Percentiles rank a stretch among this genome's conserved stretches.
phyloP scores from a whole-genome alignment of 2,113 vertebrate genomes.

The Podarcis muralis region DNA sequence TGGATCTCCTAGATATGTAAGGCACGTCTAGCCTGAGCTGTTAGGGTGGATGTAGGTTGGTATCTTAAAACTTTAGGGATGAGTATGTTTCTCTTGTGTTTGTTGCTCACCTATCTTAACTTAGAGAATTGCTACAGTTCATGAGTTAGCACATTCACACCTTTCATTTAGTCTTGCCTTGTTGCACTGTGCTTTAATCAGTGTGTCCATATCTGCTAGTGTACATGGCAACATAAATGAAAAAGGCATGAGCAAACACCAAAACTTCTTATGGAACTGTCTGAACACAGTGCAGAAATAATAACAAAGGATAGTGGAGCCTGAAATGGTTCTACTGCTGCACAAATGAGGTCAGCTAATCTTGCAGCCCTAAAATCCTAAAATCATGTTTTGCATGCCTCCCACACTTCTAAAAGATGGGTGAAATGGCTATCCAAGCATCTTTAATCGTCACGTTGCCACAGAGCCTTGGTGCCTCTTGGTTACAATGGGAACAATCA shows the following conservation, averaged over 20 bases:
- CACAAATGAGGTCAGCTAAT: no score
- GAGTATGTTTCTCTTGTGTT: background rate
- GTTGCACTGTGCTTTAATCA: background rate
- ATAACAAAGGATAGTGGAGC: background rate
- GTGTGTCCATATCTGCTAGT: background rate
- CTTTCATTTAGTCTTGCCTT: background rate
- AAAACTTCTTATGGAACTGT: background rate
- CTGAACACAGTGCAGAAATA: background rate
- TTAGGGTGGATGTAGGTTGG: no score
- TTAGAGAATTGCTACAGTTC: background rate
- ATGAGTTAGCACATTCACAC: background rate
- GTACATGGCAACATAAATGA: background rate
- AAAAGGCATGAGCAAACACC: background rate
- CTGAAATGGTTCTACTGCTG: no score
- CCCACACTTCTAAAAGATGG: background rate
- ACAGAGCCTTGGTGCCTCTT: no score
- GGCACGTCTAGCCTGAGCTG: background rate
- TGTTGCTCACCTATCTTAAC: background rate
- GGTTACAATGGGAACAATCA: no score
- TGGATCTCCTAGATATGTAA: background rate
- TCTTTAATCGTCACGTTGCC: background rate
- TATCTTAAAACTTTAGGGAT: no score
- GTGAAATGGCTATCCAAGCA: background rate
- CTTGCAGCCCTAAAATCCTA: no score
- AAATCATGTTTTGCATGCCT: background rate